Evolutionary conservation across 2,888 invertebrate species (phyloP).

Genomic region (Ophraella communa): DNA sequence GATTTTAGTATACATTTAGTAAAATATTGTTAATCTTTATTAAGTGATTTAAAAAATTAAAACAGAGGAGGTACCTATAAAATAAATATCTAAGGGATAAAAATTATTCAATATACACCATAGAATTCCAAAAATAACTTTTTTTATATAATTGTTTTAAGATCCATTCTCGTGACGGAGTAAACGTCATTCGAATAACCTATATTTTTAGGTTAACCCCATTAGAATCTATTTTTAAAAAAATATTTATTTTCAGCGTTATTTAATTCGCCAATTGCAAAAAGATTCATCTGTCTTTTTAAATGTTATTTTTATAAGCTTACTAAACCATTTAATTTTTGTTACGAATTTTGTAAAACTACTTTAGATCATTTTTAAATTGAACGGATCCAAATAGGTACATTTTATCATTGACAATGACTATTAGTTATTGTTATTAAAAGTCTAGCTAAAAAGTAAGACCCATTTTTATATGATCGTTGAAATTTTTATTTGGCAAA

Average conservation of each 20-base stretch:
- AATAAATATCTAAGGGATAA: slow-evolving; percentile 2
- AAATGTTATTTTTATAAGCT: background rate
- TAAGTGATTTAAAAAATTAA: background rate
- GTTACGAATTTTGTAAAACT: too few relatives aligned
- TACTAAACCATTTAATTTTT: background rate
- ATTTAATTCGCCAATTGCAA: slow-evolving; percentile 25
- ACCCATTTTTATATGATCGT: too few relatives aligned
- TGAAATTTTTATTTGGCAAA: background rate
- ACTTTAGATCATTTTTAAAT: too few relatives aligned
- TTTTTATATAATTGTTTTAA: slow-evolving; percentile 31
- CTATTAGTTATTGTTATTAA: background rate
- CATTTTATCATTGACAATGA: background rate
- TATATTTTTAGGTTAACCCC: slow-evolving; percentile 46
- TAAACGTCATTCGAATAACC: slow-evolving; percentile 34
- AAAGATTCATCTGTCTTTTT: slow-evolving; percentile 1
- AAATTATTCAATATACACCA: slow-evolving; percentile 17
- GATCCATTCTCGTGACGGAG: slow-evolving; percentile 26
- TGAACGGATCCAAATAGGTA: background rate
- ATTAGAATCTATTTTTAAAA: slow-evolving; percentile 36
- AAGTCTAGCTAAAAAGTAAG: background rate
- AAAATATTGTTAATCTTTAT: background rate
- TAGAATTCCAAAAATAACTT: slow-evolving; percentile 23
- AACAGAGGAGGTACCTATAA: background rate
- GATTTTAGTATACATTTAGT: slow-evolving; percentile 11
- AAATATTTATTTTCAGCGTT: slow-evolving; percentile 44